These are phyloP conservation scores for Adelognathus sp. DNA, from an alignment of 2,888 invertebrate genomes.

Conservation along the genomic window DNA sequence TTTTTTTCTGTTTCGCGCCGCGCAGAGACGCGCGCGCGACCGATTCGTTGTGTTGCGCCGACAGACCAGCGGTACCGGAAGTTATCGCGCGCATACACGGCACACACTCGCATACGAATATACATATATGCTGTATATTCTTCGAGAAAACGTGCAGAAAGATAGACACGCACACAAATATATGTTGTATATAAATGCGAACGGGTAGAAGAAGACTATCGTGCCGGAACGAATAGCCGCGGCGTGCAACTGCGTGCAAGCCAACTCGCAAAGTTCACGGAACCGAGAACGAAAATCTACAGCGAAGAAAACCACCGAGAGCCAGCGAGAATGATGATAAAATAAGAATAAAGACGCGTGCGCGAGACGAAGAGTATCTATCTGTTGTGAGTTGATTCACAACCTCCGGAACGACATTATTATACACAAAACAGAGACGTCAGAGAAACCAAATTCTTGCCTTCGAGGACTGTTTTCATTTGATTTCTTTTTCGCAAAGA, in stretches of 20 bases:
- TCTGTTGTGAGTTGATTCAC: not conserved
- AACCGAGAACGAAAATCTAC: constrained; percentile 24
- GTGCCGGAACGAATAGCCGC: constrained; percentile 42
- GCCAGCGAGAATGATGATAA: not conserved
- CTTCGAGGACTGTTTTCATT: not conserved
- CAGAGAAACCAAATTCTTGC: not conserved
- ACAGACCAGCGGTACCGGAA: constrained; percentile 44
- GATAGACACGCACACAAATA: not conserved
- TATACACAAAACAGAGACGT: not conserved
- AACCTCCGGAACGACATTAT: too few species aligned
- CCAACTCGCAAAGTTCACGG: constrained; percentile 29
- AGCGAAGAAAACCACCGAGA: not conserved
- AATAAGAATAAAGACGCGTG: not conserved
- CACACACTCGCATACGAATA: not conserved
- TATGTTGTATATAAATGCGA: not conserved
- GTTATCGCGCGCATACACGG: constrained; percentile 28
- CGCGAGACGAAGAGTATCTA: not conserved
- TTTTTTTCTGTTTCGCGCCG: constrained; percentile 3
- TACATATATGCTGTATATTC: not conserved
- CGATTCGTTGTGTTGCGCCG: constrained; percentile 1
- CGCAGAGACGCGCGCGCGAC: not conserved
- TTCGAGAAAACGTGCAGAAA: not conserved
- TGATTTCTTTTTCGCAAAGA: constrained; percentile 3
- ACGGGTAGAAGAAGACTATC: constrained; percentile 19
- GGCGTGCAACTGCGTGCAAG: not conserved